Evolutionary conservation across 1,140 invertebrate species (phyloP), one percentile per base, ranked within the genome.

Genomic region (Eriosoma lanigerum): DNA sequence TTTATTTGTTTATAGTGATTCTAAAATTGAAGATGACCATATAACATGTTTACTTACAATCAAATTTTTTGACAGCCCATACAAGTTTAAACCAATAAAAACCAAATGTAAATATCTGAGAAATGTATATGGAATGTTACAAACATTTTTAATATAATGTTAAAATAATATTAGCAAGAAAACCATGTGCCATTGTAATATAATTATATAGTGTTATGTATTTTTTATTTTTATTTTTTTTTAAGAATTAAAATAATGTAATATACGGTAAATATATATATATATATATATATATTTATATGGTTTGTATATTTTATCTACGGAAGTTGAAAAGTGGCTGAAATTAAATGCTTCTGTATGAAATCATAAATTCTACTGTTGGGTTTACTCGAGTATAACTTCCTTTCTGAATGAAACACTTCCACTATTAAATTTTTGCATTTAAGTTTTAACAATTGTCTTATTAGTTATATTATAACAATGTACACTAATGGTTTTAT

Each of bases 271-370:
- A 24, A 48, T 68, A 44, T n/a, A 8, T 38, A 38, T 38, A 38
- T 38, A 38, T 38, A 8, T 38, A 38, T 38, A n/a, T n/a, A n/a
- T n/a, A n/a, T n/a, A n/a, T n/a, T n/a, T n/a, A n/a, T n/a, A n/a
- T n/a, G n/a, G n/a, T n/a, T n/a, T n/a, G n/a, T n/a, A n/a, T n/a
- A 26, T 48, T 48, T 24, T 26, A 48, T 68, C 21, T n/a, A 68
- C 48, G 66, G 66, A 68, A 68, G 66, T 68, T 68, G 24, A 24
- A 68, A 46, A 46, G 44, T 68, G 66, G 48, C 66, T 48, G 66
- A 68, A 68, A 68, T 68, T 68, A 44, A 68, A 68, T 38, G 44
- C 44, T 48, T 68, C 66, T 44, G 66, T 5, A 21, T 48, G 21
- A 21, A 68, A 68, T 21, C 44, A 38, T 24, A 68, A 48, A 68